Evolutionary conservation across 2,797 vertebrate species (phyloP).

Genomic region (Melanotaenia maccullochi): DNA sequence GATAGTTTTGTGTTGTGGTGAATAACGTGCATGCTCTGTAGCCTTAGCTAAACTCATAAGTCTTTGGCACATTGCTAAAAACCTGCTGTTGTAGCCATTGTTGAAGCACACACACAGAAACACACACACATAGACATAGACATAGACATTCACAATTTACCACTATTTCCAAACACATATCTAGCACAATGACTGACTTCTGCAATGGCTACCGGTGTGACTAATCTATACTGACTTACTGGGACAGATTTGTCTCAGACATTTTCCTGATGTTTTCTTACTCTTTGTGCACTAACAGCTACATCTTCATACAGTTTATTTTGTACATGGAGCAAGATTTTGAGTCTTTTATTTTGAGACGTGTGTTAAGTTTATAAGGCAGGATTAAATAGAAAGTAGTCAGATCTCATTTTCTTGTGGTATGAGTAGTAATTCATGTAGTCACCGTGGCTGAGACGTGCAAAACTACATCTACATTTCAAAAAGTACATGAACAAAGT

Average conservation of each 20-base stretch:
- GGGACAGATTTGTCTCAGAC: slow-evolving; percentile 19
- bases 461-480: too few relatives aligned
- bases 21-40: slow-evolving; percentile 62
- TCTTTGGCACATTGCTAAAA: slow-evolving; percentile 24
- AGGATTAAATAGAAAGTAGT: not conserved
- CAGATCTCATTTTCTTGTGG: not conserved
- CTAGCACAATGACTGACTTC: slow-evolving; percentile 25
- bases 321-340: not conserved
- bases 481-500: too few relatives aligned
- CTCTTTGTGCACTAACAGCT: slow-evolving; percentile 52
- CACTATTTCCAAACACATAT: slow-evolving; percentile 2
- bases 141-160: not conserved
- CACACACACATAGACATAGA: not conserved
- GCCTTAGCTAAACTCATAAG: slow-evolving; percentile 42
- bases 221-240: slow-evolving; percentile 43
- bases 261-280: slow-evolving; percentile 11
- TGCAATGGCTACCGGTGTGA: slow-evolving; percentile 40
- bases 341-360: not conserved
- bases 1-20: slow-evolving; percentile 41
- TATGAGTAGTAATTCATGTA: not conserved
- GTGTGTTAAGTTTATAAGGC: not conserved
- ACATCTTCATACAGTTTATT: slow-evolving; percentile 8
- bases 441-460: too few relatives aligned
- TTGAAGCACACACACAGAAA: slow-evolving; percentile 19
- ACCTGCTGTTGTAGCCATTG: slow-evolving; percentile 35